These are phyloP conservation scores for Petrocephalus sullivani DNA, from an alignment of 2,797 vertebrate species.

Conservation along the genomic window DNA sequence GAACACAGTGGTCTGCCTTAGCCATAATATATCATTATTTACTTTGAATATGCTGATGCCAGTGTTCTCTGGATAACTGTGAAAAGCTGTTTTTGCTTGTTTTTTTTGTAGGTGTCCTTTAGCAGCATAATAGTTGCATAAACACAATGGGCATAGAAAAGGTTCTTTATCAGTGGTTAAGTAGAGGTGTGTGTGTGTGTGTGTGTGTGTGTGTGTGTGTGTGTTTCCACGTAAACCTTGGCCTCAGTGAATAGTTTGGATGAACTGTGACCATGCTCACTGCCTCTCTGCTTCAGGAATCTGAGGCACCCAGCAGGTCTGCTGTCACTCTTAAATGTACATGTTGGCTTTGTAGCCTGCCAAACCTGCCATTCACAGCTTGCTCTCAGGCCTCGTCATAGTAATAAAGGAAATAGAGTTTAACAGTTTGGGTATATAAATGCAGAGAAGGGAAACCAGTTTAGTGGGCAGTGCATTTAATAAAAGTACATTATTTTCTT, in stretches of 20 bases:
- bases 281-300: background rate
- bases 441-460: background rate
- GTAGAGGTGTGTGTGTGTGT: background rate
- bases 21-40: background rate
- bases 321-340: background rate
- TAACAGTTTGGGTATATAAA: background rate
- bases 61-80: conserved; percentile 1
- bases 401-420: background rate
- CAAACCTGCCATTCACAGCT: background rate
- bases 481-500: background rate
- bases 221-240: background rate
- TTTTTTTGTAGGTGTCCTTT: background rate
- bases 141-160: background rate
- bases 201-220: background rate
- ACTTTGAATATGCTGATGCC: background rate
- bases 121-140: conserved; percentile 25
- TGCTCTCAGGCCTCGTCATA: background rate
- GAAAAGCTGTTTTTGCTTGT: background rate
- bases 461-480: background rate
- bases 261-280: background rate
- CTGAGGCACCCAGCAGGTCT: background rate
- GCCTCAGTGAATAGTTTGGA: background rate
- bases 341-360: background rate
- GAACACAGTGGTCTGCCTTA: background rate
- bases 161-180: background rate